A percentile compares a stretch with the other conserved stretches of the same genome.
Evolutionary conservation across 2,797 vertebrate genomes (phyloP).

Genomic region (Micromesistius poutassou): DNA sequence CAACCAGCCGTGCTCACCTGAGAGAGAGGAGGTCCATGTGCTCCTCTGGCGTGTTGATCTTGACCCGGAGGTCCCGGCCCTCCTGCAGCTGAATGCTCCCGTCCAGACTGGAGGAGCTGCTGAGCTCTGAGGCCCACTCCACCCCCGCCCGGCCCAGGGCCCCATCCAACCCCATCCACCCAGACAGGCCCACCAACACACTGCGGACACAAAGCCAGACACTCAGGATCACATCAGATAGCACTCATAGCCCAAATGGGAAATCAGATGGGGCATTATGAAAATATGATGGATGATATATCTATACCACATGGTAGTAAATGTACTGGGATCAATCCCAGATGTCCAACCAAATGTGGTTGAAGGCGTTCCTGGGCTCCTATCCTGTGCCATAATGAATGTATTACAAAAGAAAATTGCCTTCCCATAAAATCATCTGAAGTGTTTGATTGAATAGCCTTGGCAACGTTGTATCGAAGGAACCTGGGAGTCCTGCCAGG

Average conservation of each 20-base stretch:
- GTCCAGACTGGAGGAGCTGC: constrained; percentile 76
- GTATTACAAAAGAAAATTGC: not conserved
- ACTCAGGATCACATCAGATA: constrained; percentile 3
- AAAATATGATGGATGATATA: not conserved
- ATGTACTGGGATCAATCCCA: not conserved
- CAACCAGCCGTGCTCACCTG: constrained; percentile 58
- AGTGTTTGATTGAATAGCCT: not conserved
- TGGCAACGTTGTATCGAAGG: not conserved
- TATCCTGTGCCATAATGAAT: not conserved
- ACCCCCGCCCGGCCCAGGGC: constrained; percentile 76
- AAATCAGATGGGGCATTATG: not conserved
- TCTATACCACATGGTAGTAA: not conserved
- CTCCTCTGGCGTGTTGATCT: constrained; percentile 82
- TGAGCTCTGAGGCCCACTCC: constrained; percentile 76
- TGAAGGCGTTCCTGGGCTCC: not conserved
- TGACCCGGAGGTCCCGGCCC: constrained; percentile 76
- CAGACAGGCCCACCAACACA: constrained; percentile 73
- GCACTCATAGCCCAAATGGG: not conserved
- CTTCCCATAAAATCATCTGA: not conserved
- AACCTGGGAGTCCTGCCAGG: not conserved
- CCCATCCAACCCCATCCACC: constrained; percentile 76
- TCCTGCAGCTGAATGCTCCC: constrained; percentile 80
- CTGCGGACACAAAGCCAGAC: constrained; percentile 56
- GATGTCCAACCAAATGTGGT: not conserved
- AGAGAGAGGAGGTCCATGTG: constrained; percentile 79